A percentile compares a stretch with the other conserved stretches of the same genome.
Conservation (phyloP, 2,797 vertebrate species). For the Molossus alvarezi region DNA sequence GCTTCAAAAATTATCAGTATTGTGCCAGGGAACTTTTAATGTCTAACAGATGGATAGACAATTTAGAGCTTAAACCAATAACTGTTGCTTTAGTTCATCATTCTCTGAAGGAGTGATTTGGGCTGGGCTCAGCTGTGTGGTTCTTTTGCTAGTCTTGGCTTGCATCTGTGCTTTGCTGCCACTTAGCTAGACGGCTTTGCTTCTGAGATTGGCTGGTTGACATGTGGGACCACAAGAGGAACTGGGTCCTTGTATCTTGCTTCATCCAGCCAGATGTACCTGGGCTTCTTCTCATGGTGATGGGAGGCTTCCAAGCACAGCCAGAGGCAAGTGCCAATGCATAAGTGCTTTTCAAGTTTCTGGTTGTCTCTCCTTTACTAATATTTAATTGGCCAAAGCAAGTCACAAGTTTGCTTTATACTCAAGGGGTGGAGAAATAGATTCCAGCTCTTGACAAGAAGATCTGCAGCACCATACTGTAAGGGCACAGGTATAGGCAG, state of each 20-base stretch:
- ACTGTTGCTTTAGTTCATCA: background rate
- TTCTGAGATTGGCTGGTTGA: background rate
- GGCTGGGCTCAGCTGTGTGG: slow-evolving; percentile 28
- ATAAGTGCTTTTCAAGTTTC: background rate
- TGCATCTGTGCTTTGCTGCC: background rate
- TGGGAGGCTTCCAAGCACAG: slow-evolving; percentile 6
- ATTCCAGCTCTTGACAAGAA: background rate
- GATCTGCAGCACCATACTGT: background rate
- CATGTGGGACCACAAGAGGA: background rate
- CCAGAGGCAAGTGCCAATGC: background rate
- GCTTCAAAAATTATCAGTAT: slow-evolving; percentile 37
- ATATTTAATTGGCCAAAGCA: slow-evolving; percentile 47
- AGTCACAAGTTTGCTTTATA: background rate
- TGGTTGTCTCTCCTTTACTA: slow-evolving; percentile 25
- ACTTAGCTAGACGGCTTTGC: background rate
- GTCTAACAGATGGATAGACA: background rate
- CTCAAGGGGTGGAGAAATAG: background rate
- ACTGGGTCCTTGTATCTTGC: background rate
- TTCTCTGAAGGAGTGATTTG: slow-evolving; percentile 25
- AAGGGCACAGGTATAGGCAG: background rate
- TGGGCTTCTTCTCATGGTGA: background rate
- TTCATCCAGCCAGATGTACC: background rate
- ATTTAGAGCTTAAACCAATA: slow-evolving; percentile 18
- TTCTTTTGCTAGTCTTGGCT: slow-evolving; percentile 59
- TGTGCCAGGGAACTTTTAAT: slow-evolving; percentile 40